These are phyloP conservation scores for Pseudobourletiella spinata DNA, from an alignment of 1,140 invertebrate species.

Conservation along the genomic window DNA sequence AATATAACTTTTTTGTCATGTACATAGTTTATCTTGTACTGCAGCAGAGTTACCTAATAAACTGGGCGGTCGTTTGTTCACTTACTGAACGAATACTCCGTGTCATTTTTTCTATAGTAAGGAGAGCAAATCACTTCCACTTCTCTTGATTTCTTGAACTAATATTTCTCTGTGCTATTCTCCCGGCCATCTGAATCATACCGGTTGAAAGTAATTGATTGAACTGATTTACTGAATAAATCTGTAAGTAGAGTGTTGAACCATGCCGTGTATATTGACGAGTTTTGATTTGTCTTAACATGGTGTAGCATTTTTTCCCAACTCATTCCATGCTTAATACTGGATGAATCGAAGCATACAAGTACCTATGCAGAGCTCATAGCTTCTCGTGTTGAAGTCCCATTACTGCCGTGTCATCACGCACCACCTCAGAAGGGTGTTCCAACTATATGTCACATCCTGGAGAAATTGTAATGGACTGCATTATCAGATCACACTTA, in stretches of 20 bases:
- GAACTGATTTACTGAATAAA: not conserved
- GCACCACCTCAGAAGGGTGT: too few relatives aligned
- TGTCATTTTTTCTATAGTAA: not conserved
- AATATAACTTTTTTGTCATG: not conserved
- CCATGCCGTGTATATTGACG: not conserved
- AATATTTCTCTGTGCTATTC: not conserved
- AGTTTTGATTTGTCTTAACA: too few relatives aligned
- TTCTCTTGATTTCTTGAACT: not conserved
- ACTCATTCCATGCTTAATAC: too few relatives aligned
- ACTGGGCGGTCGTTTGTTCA: not conserved
- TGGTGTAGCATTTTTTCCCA: too few relatives aligned
- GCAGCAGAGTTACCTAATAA: not conserved
- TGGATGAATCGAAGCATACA: too few relatives aligned
- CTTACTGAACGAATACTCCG: not conserved
- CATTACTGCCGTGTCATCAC: too few relatives aligned
- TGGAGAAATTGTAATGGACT: too few relatives aligned
- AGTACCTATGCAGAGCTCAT: too few relatives aligned
- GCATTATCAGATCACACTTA: too few relatives aligned
- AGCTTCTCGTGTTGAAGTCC: too few relatives aligned
- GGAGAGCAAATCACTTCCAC: not conserved
- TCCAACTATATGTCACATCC: too few relatives aligned
- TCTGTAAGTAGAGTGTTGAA: not conserved
- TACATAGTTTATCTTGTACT: not conserved
- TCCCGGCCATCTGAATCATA: not conserved
- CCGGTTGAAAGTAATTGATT: not conserved